Evolutionary conservation across 2,888 invertebrate species (phyloP).

Genomic region (Anthophora plumipes): DNA sequence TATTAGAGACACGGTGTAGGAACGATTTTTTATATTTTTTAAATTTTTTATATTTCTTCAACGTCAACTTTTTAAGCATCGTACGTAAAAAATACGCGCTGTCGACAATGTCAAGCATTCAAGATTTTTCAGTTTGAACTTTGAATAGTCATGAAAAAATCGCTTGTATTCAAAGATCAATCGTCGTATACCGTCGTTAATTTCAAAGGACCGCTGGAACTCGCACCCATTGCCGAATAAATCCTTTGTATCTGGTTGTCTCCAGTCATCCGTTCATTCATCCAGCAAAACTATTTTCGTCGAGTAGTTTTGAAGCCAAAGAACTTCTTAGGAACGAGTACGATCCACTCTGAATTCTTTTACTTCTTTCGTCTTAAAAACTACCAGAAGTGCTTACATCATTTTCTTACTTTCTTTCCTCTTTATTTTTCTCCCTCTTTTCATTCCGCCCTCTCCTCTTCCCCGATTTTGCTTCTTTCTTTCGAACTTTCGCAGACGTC

Average conservation of each 20-base stretch:
- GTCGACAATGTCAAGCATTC: too few species aligned
- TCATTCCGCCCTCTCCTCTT: not conserved
- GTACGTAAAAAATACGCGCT: too few species aligned
- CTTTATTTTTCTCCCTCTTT: not conserved
- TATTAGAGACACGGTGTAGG: too few species aligned
- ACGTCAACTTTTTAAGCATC: too few species aligned
- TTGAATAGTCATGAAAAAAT: not conserved
- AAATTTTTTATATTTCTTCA: too few species aligned
- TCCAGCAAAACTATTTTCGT: slow-evolving; percentile 55
- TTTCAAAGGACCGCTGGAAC: slow-evolving; percentile 16
- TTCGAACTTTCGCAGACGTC: slow-evolving; percentile 1
- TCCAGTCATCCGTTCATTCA: slow-evolving; percentile 34
- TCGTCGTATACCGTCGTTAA: slow-evolving; percentile 19
- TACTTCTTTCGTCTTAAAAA: slow-evolving; percentile 20
- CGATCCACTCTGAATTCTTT: slow-evolving; percentile 43
- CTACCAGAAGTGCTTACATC: slow-evolving; percentile 18
- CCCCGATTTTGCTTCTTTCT: not conserved
- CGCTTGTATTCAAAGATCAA: not conserved
- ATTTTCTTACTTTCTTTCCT: not conserved
- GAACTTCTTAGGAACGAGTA: slow-evolving; percentile 31
- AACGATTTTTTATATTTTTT: too few species aligned
- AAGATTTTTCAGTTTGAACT: too few species aligned
- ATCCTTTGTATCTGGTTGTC: slow-evolving; percentile 38
- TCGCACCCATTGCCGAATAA: slow-evolving; percentile 17
- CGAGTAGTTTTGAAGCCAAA: slow-evolving; percentile 50